Conservation (phyloP, 92 coral and sea anemone genomes). For the Galaxea fascicularis region DNA sequence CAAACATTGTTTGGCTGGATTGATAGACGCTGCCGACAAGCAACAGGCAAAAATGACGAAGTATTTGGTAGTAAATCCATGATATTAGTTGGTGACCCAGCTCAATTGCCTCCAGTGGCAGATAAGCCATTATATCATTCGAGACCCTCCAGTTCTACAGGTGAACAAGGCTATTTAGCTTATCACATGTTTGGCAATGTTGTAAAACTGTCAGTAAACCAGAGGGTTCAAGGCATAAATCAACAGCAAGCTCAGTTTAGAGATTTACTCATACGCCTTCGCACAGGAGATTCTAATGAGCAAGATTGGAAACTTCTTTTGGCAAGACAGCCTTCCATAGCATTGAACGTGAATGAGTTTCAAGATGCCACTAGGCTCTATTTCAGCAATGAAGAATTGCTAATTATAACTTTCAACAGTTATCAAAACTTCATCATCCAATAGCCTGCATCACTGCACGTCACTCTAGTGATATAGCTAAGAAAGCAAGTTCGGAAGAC, state of each 20-base stretch:
- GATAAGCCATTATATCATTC: constrained; percentile 33
- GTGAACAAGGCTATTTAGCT: no score
- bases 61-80: constrained; percentile 18
- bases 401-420: constrained; percentile 25
- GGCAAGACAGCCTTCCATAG: constrained; percentile 27
- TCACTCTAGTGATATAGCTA: constrained; percentile 40
- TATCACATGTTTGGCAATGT: constrained; percentile 29
- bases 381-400: constrained; percentile 38
- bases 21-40: constrained; percentile 3
- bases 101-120: no score
- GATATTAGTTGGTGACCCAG: no score
- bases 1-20: constrained; percentile 39
- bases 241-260: constrained; percentile 27
- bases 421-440: constrained; percentile 32
- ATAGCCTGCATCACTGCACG: constrained; percentile 32
- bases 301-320: constrained; percentile 41
- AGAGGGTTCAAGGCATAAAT: constrained; percentile 25
- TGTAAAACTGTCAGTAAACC: constrained; percentile 27
- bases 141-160: constrained; percentile 38
- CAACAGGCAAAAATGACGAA: no score
- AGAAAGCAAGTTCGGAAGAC: constrained; percentile 35
- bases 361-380: no score
- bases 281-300: constrained; percentile 41
- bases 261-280: no score
- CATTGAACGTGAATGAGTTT: constrained; percentile 11